Percentiles rank a stretch among this genome's conserved stretches.
phyloP scores from a whole-genome alignment of 37 sponge, comb jelly and placozoan species.

The Tethya wilhelma region DNA sequence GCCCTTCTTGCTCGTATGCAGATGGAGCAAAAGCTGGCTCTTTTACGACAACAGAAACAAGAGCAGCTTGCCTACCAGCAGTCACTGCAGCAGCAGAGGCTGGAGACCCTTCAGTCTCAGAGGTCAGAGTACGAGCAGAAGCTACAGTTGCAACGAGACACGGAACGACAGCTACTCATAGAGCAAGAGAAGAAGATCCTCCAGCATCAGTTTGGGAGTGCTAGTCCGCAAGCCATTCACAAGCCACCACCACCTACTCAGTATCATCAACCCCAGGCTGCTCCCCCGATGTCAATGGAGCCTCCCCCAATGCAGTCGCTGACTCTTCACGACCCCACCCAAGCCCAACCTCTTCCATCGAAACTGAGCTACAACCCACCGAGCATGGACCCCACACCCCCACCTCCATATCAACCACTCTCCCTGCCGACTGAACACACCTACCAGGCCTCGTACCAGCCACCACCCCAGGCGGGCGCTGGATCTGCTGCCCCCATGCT shows the following conservation, averaged over 20 bases:
- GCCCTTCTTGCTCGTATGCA: slow-evolving; percentile 88
- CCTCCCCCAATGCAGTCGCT: slow-evolving; percentile 25
- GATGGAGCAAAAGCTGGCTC: slow-evolving; percentile 96
- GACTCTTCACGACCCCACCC: slow-evolving; percentile 19
- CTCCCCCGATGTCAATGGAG: neutral
- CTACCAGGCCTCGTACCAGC: neutral
- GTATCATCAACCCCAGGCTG: neutral
- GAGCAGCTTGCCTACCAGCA: slow-evolving; percentile 88
- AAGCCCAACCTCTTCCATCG: slow-evolving; percentile 27
- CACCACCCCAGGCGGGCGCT: neutral
- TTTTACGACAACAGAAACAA: slow-evolving; percentile 89
- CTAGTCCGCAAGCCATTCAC: neutral
- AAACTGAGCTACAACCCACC: slow-evolving; percentile 20
- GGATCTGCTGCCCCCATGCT: neutral
- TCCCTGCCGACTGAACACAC: neutral
- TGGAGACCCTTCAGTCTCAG: slow-evolving; percentile 41
- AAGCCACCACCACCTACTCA: slow-evolving; percentile 2
- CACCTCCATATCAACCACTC: slow-evolving; percentile 10
- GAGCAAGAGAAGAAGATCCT: slow-evolving; percentile 77
- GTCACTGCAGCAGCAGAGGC: slow-evolving; percentile 61
- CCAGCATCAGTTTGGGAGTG: slow-evolving; percentile 60
- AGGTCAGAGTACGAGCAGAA: slow-evolving; percentile 55
- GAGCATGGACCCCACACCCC: neutral
- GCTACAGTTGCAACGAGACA: slow-evolving; percentile 65
- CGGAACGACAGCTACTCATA: slow-evolving; percentile 68